These are phyloP conservation scores for Meriones psammophilus DNA, from an alignment of 2,797 vertebrate species.

Conservation along the genomic window DNA sequence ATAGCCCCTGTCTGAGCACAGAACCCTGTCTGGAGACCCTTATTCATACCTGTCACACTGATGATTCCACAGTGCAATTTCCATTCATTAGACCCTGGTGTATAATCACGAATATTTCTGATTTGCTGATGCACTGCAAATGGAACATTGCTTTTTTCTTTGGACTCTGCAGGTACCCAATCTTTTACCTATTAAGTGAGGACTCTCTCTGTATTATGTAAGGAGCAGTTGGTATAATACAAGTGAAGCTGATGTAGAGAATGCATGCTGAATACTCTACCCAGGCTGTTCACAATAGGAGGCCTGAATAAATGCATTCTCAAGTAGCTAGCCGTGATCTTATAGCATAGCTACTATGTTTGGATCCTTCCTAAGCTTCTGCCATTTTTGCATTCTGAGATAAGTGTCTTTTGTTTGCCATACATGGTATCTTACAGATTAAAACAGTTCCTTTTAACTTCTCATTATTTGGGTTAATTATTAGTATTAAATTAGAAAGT, in stretches of 20 bases:
- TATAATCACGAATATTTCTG: slow-evolving; percentile 7
- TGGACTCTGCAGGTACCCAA: neutral
- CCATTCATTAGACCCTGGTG: slow-evolving; percentile 6
- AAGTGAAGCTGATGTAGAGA: slow-evolving; percentile 46
- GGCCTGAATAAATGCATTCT: slow-evolving; percentile 63
- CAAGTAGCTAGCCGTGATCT: slow-evolving; percentile 57
- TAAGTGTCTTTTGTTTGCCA: slow-evolving; percentile 13
- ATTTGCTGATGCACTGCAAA: slow-evolving; percentile 37
- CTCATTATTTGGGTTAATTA: neutral
- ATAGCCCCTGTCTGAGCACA: neutral
- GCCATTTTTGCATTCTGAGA: neutral
- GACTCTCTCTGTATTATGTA: neutral
- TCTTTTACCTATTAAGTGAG: slow-evolving; percentile 31
- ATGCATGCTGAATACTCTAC: slow-evolving; percentile 14
- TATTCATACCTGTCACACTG: neutral
- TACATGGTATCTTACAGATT: neutral
- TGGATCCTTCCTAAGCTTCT: slow-evolving; percentile 49
- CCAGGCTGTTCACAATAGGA: neutral
- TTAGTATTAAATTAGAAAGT: neutral
- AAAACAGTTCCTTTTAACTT: slow-evolving; percentile 2
- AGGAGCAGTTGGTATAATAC: slow-evolving; percentile 17
- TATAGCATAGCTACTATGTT: slow-evolving; percentile 16
- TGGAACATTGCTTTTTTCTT: slow-evolving; percentile 30
- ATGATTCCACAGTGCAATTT: neutral
- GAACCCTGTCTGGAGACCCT: neutral